Conservation (phyloP, 2,113 vertebrate species). For the Psophia crepitans region DNA sequence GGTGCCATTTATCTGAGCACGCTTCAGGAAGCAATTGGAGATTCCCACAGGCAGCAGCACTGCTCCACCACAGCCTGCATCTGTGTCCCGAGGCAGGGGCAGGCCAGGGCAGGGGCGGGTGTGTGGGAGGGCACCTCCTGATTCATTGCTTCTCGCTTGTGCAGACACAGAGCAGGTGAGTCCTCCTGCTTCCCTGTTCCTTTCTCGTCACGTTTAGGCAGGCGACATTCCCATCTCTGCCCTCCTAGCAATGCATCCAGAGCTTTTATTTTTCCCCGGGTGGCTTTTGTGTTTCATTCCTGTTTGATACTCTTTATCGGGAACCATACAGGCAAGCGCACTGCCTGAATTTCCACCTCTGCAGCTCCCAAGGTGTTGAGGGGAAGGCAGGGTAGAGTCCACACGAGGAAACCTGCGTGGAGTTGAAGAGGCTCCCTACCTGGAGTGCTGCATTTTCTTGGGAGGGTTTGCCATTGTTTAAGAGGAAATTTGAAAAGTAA, state of each 20-base stretch:
- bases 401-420: neutral
- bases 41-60: conserved; percentile 17
- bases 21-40: conserved; percentile 1
- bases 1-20: neutral
- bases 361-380: neutral
- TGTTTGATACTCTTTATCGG: neutral
- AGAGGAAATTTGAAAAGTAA: neutral
- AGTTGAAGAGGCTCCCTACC: neutral
- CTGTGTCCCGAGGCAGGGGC: neutral
- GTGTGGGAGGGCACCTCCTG: neutral
- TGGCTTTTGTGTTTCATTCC: neutral
- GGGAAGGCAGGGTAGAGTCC: neutral
- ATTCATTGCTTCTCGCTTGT: neutral
- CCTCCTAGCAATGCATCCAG: neutral
- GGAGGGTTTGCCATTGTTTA: neutral
- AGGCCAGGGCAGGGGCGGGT: neutral
- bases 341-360: neutral
- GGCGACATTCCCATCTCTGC: neutral
- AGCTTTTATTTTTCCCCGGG: neutral
- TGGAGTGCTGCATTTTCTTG: fast-evolving
- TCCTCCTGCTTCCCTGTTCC: neutral
- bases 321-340: neutral
- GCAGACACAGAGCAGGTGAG: fast-evolving
- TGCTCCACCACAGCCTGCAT: neutral
- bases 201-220: neutral